phyloP scores from a whole-genome alignment of 2,797 vertebrate species.

The Sylvia borin region DNA sequence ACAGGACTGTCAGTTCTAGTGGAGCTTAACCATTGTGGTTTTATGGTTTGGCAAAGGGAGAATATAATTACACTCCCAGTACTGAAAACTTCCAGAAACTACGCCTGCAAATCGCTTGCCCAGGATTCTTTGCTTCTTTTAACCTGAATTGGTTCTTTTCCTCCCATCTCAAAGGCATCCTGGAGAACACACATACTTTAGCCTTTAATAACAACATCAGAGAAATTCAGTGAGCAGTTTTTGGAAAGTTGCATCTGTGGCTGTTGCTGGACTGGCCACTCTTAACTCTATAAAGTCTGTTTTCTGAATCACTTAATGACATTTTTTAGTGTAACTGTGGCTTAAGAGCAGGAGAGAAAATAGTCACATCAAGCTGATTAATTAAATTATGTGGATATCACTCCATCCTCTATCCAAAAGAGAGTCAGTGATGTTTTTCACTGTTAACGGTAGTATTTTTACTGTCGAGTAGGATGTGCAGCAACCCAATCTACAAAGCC shows the following conservation, averaged over 20 bases:
- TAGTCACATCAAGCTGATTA: background rate
- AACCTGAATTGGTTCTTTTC: background rate
- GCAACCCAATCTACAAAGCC: background rate
- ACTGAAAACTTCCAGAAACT: background rate
- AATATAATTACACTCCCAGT: background rate
- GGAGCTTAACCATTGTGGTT: background rate
- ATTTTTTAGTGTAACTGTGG: background rate
- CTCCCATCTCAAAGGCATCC: background rate
- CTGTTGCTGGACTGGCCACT: background rate
- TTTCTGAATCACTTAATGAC: background rate
- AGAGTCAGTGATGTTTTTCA: background rate
- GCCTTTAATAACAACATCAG: background rate
- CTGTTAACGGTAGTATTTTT: background rate
- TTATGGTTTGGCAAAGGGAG: conserved; percentile 49
- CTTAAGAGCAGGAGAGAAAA: background rate
- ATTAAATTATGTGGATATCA: background rate
- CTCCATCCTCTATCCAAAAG: background rate
- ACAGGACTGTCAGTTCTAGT: background rate
- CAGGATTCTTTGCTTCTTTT: background rate
- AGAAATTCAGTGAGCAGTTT: background rate
- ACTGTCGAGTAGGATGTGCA: background rate
- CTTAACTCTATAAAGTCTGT: background rate
- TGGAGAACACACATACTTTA: background rate
- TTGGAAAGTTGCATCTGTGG: background rate
- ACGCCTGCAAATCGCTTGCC: conserved; percentile 11